Evolutionary conservation across 2,797 vertebrate species (phyloP).

Genomic region (Lacerta bilineata): DNA sequence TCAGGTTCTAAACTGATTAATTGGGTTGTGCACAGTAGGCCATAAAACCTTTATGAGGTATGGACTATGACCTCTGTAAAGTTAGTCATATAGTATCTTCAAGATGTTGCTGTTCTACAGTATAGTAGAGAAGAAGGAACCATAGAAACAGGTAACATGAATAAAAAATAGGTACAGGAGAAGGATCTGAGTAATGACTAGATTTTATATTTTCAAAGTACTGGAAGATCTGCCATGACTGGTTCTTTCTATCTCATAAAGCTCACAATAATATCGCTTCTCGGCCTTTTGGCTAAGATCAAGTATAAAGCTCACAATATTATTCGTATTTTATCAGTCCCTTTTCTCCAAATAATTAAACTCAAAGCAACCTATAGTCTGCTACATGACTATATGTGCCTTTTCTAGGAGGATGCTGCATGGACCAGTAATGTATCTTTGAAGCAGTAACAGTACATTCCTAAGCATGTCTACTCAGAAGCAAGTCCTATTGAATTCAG

Average conservation of each 20-base stretch:
- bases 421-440: background rate
- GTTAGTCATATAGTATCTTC: background rate
- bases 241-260: background rate
- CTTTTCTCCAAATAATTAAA: background rate
- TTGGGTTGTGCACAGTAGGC: background rate
- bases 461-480: no score
- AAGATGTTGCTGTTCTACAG: background rate
- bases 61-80: slow-evolving; percentile 12
- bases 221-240: background rate
- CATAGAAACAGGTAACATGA: fast-evolving
- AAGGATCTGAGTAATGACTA: background rate
- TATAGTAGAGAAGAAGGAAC: background rate
- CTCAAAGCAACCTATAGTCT: no score
- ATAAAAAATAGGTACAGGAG: background rate
- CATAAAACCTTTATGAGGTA: slow-evolving; percentile 8
- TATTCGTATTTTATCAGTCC: no score
- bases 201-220: background rate
- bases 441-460: no score
- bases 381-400: background rate
- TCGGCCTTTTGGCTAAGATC: no score
- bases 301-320: background rate
- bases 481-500: background rate
- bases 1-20: background rate
- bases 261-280: no score
- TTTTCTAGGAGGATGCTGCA: fast-evolving